Evolutionary conservation across 2,113 vertebrate species (phyloP).

Genomic region (Neolamprologus brichardi): DNA sequence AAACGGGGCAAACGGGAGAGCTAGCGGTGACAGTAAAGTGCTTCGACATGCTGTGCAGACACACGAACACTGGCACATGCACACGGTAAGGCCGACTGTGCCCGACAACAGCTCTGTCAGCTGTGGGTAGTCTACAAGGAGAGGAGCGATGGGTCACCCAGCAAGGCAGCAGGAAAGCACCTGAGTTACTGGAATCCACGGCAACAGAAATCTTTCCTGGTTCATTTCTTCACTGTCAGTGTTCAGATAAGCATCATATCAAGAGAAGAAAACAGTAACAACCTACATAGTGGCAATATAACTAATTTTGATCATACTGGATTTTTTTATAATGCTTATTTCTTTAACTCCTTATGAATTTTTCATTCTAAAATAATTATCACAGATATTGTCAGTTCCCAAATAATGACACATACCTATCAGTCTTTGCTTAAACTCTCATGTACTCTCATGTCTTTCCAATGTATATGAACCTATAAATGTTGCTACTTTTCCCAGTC

Average conservation of each 20-base stretch:
- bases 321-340: rapidly evolving
- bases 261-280: background rate
- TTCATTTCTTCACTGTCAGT: background rate
- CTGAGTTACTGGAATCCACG: background rate
- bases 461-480: background rate
- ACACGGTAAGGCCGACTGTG: background rate
- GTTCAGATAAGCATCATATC: background rate
- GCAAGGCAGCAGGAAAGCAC: background rate
- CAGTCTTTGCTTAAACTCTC: background rate
- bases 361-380: background rate
- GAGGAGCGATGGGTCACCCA: background rate
- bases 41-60: background rate
- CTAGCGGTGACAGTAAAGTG: background rate
- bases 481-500: background rate
- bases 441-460: background rate
- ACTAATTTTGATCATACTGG: background rate
- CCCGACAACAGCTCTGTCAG: constrained; percentile 15
- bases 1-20: background rate
- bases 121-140: constrained; percentile 11
- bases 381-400: background rate
- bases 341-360: background rate
- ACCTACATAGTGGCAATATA: background rate
- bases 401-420: rapidly evolving
- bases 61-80: background rate
- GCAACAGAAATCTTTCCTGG: background rate